Evolutionary conservation across 2,113 vertebrate species (phyloP), one percentile per base, ranked within the genome.

Genomic region (Eretmochelys imbricata): DNA sequence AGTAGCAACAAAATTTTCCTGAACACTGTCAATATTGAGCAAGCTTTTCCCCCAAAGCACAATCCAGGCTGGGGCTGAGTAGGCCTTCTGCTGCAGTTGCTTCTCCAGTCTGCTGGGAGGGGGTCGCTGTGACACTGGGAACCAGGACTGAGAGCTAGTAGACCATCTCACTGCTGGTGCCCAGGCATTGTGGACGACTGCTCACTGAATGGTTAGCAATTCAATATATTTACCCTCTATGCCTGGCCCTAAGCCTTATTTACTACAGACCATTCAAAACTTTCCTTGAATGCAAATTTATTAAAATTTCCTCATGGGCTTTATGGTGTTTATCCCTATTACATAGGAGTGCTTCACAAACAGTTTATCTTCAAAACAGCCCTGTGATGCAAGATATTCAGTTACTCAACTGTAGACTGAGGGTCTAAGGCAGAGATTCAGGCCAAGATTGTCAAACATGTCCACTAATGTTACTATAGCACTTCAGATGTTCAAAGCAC

Each of bases 181-280:
- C 13, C 78, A 0, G 20, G 65, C 0, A 0, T 81, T 62, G 29
- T 59, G 10, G 27, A 49, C 25, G 88, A 93, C 89, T 78, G 2
- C 25, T 89, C 80, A 62, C 46, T 84, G 62, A 62, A 91, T 8
- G 8, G 51, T 31, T 55, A 69, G 35, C 16, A 17, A 38, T 38
- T 62, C 35, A 72, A 22, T 38, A 5, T 38, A n/a, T 72, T 72
- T 72, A 72, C 80, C 79, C 10, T 84, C 84, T 78, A 46, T 57
- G 79, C 42, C 54, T 93, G 27, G 84, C 46, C 3, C 12, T 46
- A 92, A 65, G 11, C 49, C n/a, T n/a, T 90, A 86, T 35, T 94
- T 84, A 86, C 75, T 24, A 51, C 76, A 91, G 16, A 79, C n/a
- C 65, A 38, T 38, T 38, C 83, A 89, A 50, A 90, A 5, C 13